Base-by-base conservation (phyloP, 2,888 invertebrate genomes). In the Apotomis capreana region DNA sequence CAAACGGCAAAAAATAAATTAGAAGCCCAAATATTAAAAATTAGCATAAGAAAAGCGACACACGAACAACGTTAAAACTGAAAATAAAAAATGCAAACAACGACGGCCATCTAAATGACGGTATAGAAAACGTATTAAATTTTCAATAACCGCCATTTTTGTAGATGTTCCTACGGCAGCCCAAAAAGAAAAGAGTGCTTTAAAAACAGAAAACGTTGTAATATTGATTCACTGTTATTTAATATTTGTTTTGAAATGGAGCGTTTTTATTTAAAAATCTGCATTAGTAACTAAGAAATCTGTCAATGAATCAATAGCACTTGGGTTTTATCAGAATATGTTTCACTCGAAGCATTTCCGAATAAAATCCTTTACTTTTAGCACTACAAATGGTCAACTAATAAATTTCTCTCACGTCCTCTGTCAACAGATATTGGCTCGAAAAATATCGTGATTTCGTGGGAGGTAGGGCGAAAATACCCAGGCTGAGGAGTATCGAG, bases 21-120 rank as follows among this genome's bases (percentile, higher is more conserved):
- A 74, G 70, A 79, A 87, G 76, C 75, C 78, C 81, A 82, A 69
- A 78, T 75, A 78, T 78, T 77, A 55, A 78, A 76, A 79, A 78
- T 75, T 78, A 80, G 79, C 78, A 76, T 78, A 80, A 78, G 78
- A 78, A 58, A 89, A 90, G 90, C 90, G 78, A 77, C 88, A 90
- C 89, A 87, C 90, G 79, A 81, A 80, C 83, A 82, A 80, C 79
- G 82, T 85, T 85, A 85, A 82, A 82, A 81, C 74, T 77, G 78
- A 80, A 70, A 61, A 61, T 26, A 26, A 15, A 6, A 40, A 58
- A 12, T 37, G 77, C 81, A 85, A 83, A 83, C 82, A 69, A 75
- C 74, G 54, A 26, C 57, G 52, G 52, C 51, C 60, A 69, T 75
- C 75, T 13, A 72, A 71, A 73, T 73, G 75, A 78, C 44, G 57